Percentiles rank a stretch among this genome's conserved stretches.
Conservation (phyloP, 1,140 invertebrate genomes). For the Papilio glaucus region DNA sequence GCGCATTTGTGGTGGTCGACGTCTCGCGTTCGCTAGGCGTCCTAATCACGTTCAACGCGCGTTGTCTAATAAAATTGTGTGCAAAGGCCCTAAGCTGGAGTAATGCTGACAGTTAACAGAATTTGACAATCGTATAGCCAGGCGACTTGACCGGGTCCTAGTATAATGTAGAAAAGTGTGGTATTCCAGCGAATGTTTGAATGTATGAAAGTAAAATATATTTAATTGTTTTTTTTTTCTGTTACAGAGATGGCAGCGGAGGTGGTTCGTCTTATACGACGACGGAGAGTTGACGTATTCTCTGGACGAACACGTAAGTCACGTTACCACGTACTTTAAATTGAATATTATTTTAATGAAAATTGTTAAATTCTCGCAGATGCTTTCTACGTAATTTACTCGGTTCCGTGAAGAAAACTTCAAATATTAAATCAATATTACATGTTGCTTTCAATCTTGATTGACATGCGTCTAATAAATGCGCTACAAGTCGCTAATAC, state of each 20-base stretch:
- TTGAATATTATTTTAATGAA: not conserved
- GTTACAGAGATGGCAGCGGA: conserved; percentile 97
- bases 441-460: not conserved
- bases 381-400: not conserved
- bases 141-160: too few relatives aligned
- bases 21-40: too few relatives aligned
- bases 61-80: too few relatives aligned
- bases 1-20: too few relatives aligned
- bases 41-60: too few relatives aligned
- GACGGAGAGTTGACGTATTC: conserved; percentile 98
- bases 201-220: too few relatives aligned
- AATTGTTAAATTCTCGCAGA: too few relatives aligned
- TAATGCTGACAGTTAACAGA: too few relatives aligned
- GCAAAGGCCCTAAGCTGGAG: too few relatives aligned
- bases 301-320: conserved; percentile 97
- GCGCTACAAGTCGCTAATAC: conserved; percentile 38
- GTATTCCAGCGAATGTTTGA: too few relatives aligned
- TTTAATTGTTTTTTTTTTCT: conserved; percentile 65
- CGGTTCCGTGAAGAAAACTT: not conserved
- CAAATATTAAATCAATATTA: not conserved
- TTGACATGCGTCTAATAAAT: not conserved
- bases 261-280: conserved; percentile 99
- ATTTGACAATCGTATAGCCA: too few relatives aligned
- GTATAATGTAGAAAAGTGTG: too few relatives aligned
- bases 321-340: not conserved